A percentile compares a stretch with the other conserved stretches of the same genome.
Evolutionary conservation across 2,797 vertebrate genomes (phyloP).

Genomic region (Threskiornis aethiopicus): DNA sequence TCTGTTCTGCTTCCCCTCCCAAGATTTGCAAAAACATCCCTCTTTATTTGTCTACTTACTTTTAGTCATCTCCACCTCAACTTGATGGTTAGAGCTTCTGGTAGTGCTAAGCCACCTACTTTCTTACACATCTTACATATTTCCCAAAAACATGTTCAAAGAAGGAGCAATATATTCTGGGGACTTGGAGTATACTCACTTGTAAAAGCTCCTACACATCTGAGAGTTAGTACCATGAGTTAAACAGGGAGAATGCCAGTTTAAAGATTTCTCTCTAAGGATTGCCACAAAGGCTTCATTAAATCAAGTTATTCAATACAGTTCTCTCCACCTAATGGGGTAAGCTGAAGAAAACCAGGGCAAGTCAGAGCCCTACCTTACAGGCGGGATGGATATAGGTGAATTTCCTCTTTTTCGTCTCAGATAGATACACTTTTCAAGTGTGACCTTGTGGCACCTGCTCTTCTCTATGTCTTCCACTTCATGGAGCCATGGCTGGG

Average conservation of each 20-base stretch:
- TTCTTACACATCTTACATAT: not conserved
- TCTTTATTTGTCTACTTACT: not conserved
- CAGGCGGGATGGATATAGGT: not conserved
- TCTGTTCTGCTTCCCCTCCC: not conserved
- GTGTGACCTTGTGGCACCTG: not conserved
- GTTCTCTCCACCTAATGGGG: not conserved
- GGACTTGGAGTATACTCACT: not conserved
- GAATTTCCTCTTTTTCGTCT: not conserved
- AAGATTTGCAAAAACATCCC: not conserved
- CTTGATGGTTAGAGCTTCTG: not conserved
- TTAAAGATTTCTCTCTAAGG: not conserved
- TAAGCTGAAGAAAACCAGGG: not conserved
- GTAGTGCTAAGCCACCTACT: not conserved
- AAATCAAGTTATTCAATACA: not conserved
- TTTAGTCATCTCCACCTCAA: not conserved
- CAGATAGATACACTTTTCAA: not conserved
- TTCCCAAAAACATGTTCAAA: not conserved
- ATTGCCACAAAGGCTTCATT: not conserved
- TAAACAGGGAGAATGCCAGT: not conserved
- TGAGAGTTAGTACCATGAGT: not conserved
- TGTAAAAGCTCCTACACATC: not conserved
- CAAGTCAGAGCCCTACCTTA: conserved; percentile 2
- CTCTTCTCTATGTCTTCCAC: not conserved
- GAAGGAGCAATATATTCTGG: not conserved
- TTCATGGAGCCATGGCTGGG: not conserved